These are phyloP conservation scores for Mesopsocus fuscifrons DNA, from an alignment of 2,888 invertebrate species.

Conservation along the genomic window DNA sequence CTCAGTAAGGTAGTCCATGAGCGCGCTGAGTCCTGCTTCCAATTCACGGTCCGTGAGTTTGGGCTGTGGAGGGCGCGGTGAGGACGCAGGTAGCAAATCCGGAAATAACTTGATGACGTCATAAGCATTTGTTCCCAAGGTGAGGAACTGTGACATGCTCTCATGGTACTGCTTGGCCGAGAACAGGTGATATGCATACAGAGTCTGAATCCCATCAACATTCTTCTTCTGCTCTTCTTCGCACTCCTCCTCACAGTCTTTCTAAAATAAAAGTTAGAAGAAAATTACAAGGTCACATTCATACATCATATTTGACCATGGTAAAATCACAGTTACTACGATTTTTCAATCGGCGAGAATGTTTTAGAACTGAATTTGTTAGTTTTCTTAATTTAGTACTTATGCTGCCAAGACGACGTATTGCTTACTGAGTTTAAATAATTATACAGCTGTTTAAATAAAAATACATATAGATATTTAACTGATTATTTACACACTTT, in stretches of 20 bases:
- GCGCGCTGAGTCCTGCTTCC: slow-evolving; percentile 69
- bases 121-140: slow-evolving; percentile 82
- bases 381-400: too few relatives aligned
- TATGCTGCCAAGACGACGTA: too few relatives aligned
- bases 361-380: too few relatives aligned
- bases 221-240: slow-evolving; percentile 62
- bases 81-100: slow-evolving; percentile 48
- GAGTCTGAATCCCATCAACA: slow-evolving; percentile 71
- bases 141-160: slow-evolving; percentile 80
- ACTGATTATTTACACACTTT: too few relatives aligned
- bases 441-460: too few relatives aligned
- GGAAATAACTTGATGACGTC: slow-evolving; percentile 92
- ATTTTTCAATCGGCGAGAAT: not conserved
- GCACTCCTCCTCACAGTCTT: slow-evolving; percentile 35
- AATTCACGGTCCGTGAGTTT: slow-evolving; percentile 22
- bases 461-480: too few relatives aligned
- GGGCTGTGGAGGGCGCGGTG: slow-evolving; percentile 31
- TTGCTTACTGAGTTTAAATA: too few relatives aligned
- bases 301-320: slow-evolving; percentile 8
- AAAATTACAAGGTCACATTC: slow-evolving; percentile 10
- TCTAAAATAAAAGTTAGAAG: slow-evolving; percentile 6
- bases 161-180: slow-evolving; percentile 70
- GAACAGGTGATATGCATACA: slow-evolving; percentile 82
- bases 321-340: too few relatives aligned
- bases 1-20: slow-evolving; percentile 78